These are phyloP conservation scores for Beaufortia kweichowensis DNA, from an alignment of 2,113 vertebrate genomes.

Conservation along the genomic window DNA sequence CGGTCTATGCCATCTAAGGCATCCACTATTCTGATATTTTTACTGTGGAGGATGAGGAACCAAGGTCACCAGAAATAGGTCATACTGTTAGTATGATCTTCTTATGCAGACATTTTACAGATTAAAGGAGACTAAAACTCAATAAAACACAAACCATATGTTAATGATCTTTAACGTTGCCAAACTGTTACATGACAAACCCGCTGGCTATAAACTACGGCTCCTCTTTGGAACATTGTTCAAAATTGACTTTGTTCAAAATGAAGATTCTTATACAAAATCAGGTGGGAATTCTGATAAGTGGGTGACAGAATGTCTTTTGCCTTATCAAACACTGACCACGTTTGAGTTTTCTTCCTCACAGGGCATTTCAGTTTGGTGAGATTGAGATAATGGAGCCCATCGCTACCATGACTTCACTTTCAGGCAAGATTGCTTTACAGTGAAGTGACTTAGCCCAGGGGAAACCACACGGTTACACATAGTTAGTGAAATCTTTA, in stretches of 20 bases:
- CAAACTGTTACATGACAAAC: not conserved
- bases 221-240: not conserved
- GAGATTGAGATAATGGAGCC: conserved; percentile 30
- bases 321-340: conserved; percentile 20
- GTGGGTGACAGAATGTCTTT: not conserved
- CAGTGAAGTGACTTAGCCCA: conserved; percentile 15
- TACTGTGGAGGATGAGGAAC: too few relatives aligned
- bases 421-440: conserved; percentile 20
- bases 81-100: not conserved
- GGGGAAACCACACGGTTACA: not conserved
- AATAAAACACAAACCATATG: too few relatives aligned
- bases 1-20: too few relatives aligned
- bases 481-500: not conserved
- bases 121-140: too few relatives aligned
- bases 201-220: not conserved
- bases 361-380: conserved; percentile 18
- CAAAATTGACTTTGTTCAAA: not conserved
- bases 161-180: not conserved
- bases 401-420: not conserved
- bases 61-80: not conserved
- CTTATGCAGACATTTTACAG: not conserved
- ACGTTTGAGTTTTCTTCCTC: conserved; percentile 9
- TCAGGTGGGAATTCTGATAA: conserved; percentile 13
- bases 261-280: not conserved
- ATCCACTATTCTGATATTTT: too few relatives aligned